Conservation (phyloP, 2,888 invertebrate species). For the Proisotoma minuta region DNA sequence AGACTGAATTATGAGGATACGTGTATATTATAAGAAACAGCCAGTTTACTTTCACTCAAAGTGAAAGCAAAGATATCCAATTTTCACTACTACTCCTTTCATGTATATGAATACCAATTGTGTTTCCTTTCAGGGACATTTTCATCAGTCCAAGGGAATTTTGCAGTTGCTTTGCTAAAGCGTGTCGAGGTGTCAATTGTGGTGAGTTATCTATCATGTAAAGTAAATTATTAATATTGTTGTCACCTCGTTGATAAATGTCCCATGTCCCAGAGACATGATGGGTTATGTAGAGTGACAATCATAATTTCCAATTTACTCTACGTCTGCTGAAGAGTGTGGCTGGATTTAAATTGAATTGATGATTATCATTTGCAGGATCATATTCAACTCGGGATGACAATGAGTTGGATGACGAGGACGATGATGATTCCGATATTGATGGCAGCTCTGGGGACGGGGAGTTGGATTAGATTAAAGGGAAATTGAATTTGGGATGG, state of each 20-base stretch:
- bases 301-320: too few relatives aligned
- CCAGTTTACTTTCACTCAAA: neutral
- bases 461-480: conserved; percentile 63
- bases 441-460: conserved; percentile 70
- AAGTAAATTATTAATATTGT: neutral
- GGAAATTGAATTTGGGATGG: too few relatives aligned
- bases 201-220: conserved; percentile 50
- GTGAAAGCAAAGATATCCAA: too few relatives aligned
- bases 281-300: neutral
- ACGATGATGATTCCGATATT: conserved; percentile 63
- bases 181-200: conserved; percentile 54
- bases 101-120: conserved; percentile 3
- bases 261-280: neutral
- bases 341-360: neutral
- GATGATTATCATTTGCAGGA: conserved; percentile 48
- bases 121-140: conserved; percentile 53
- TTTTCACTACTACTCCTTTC: neutral
- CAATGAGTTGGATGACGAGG: conserved; percentile 69
- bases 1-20: neutral
- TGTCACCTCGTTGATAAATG: neutral
- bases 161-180: conserved; percentile 73
- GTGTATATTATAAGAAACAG: neutral
- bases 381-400: conserved; percentile 57
- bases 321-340: too few relatives aligned
- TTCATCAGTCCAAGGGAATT: conserved; percentile 70